Conservation (phyloP, 2,888 invertebrate genomes). For the Penaeus monodon region DNA sequence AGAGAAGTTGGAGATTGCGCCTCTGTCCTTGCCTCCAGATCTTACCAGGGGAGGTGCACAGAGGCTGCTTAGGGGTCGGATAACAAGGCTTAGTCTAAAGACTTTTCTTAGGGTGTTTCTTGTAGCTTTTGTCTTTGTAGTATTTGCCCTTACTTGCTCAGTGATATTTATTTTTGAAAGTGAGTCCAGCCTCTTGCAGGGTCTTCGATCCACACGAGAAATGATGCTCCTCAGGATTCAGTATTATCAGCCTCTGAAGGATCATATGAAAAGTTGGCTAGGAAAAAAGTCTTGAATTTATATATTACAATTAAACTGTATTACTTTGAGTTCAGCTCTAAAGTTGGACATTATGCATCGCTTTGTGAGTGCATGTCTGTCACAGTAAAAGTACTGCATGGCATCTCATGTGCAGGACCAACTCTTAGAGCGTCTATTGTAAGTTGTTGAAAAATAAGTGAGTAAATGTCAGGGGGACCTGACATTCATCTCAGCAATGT, state of each 20-base stretch:
- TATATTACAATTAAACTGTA: no score
- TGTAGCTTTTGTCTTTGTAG: slow-evolving; percentile 58
- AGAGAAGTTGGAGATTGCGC: slow-evolving; percentile 27
- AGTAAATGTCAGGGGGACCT: no score
- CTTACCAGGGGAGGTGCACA: slow-evolving; percentile 39
- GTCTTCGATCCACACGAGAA: slow-evolving; percentile 51
- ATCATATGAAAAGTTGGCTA: slow-evolving; percentile 48
- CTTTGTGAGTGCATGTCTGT: no score
- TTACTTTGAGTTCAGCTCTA: no score
- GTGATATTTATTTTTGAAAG: slow-evolving; percentile 60
- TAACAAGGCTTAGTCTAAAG: slow-evolving; percentile 45
- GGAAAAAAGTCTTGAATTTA: slow-evolving; percentile 39
- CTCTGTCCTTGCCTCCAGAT: slow-evolving; percentile 42
- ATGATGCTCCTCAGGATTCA: slow-evolving; percentile 63
- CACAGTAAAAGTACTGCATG: no score
- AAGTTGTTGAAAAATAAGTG: no score
- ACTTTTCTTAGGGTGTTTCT: slow-evolving; percentile 61
- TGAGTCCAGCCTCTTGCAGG: slow-evolving; percentile 42
- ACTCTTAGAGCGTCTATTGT: no score
- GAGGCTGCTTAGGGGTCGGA: slow-evolving; percentile 37
- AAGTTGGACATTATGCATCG: no score
- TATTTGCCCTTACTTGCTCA: slow-evolving; percentile 49
- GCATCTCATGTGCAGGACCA: no score
- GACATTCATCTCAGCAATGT: no score
- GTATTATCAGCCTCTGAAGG: slow-evolving; percentile 64